phyloP scores from a whole-genome alignment of 1,140 invertebrate species.

The Neelides sp. region DNA sequence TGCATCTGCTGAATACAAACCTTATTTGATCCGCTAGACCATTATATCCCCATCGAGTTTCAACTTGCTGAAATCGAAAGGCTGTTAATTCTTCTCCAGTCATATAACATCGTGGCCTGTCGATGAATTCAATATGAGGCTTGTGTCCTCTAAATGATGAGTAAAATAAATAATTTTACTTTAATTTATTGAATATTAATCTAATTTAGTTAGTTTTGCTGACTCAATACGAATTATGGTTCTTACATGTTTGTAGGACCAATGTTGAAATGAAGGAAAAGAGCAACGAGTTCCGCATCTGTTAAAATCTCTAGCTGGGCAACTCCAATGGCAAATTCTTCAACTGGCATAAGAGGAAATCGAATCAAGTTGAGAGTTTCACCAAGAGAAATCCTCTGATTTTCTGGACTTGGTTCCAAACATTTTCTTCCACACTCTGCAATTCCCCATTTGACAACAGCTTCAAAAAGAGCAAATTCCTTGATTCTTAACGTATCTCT shows the following conservation, averaged over 20 bases:
- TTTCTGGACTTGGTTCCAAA: no score
- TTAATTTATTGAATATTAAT: not conserved
- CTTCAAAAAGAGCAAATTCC: constrained; percentile 32
- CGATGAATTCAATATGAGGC: constrained; percentile 55
- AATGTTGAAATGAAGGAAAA: constrained; percentile 74
- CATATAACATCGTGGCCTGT: constrained; percentile 64
- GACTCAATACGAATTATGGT: constrained; percentile 32
- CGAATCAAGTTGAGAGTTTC: no score
- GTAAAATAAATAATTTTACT: constrained; percentile 8
- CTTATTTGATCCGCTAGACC: constrained; percentile 71
- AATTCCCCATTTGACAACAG: constrained; percentile 71
- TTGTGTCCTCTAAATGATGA: constrained; percentile 33
- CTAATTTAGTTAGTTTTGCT: not conserved
- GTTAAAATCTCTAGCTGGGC: constrained; percentile 64
- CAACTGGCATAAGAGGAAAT: constrained; percentile 74
- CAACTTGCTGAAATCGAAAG: constrained; percentile 65
- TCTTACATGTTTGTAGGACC: constrained; percentile 47
- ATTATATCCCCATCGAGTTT: constrained; percentile 74
- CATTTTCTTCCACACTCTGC: constrained; percentile 69
- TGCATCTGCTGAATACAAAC: constrained; percentile 37
- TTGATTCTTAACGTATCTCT: no score
- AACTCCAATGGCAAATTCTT: constrained; percentile 69
- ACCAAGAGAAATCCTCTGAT: no score
- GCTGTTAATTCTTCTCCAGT: constrained; percentile 71
- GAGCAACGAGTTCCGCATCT: constrained; percentile 59